Evolutionary conservation across 2,797 vertebrate genomes (phyloP).

Genomic region (Rachycentron canadum): DNA sequence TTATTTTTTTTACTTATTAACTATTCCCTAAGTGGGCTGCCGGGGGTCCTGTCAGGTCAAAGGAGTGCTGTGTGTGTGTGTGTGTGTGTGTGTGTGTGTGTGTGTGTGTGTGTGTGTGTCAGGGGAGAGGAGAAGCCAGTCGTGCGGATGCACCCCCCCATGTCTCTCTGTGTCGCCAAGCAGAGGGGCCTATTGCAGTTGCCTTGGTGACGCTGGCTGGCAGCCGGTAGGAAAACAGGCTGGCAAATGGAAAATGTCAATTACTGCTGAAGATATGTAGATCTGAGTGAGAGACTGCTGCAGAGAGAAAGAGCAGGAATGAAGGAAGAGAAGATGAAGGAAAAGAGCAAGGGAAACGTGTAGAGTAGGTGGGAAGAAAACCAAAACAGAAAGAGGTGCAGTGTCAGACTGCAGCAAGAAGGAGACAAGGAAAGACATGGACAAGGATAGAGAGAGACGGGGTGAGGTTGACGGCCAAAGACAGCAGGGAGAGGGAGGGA

Average conservation of each 20-base stretch:
- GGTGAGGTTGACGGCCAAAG: conserved; percentile 45
- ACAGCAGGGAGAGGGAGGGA: conserved; percentile 47
- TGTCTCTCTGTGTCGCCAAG: conserved; percentile 61
- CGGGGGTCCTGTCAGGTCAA: conserved; percentile 76
- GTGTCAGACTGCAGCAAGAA: conserved; percentile 44
- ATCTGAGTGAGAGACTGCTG: conserved; percentile 73
- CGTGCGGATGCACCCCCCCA: conserved; percentile 56
- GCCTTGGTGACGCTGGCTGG: conserved; percentile 89
- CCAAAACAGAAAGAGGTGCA: conserved; percentile 28
- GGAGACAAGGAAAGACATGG: conserved; percentile 38
- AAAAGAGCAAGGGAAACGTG: conserved; percentile 5
- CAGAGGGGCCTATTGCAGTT: conserved; percentile 82
- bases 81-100: conserved; percentile 13
- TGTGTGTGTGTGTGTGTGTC: conserved; percentile 34
- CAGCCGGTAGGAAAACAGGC: conserved; percentile 83
- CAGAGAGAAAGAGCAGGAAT: conserved; percentile 44
- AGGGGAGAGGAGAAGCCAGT: conserved; percentile 46
- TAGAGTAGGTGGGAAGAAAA: conserved; percentile 39
- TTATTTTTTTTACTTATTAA: conserved; percentile 82
- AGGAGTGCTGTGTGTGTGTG: conserved; percentile 36
- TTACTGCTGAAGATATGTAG: conserved; percentile 88
- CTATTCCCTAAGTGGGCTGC: conserved; percentile 76
- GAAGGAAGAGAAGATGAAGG: conserved; percentile 14
- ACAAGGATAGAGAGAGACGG: conserved; percentile 28
- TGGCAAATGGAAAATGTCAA: conserved; percentile 98